Evolutionary conservation across 2,113 vertebrate genomes (phyloP).

Genomic region (Carassius gibelio): DNA sequence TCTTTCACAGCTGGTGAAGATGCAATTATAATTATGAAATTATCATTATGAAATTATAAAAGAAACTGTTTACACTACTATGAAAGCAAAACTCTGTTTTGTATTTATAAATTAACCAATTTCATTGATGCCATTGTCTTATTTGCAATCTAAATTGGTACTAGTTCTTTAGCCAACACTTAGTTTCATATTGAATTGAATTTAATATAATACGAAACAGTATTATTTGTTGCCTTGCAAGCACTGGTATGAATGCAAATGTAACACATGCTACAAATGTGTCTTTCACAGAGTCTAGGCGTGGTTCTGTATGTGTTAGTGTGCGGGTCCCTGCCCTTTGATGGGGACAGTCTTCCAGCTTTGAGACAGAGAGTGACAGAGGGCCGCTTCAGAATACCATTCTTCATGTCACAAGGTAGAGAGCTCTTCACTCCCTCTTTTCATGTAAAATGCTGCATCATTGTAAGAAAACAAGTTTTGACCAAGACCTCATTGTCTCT

Average conservation of each 20-base stretch:
- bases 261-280: neutral
- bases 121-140: neutral
- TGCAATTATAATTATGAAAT: neutral
- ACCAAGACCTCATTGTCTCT: neutral
- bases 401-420: constrained; percentile 96
- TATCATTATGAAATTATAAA: neutral
- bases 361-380: constrained; percentile 93
- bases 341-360: constrained; percentile 87
- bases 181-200: neutral
- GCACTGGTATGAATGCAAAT: neutral
- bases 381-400: constrained; percentile 95
- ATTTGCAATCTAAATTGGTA: neutral
- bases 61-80: too few relatives aligned
- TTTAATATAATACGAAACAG: neutral
- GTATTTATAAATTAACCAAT: too few relatives aligned
- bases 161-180: neutral
- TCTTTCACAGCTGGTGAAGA: neutral
- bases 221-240: neutral
- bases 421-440: neutral
- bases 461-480: neutral
- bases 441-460: neutral
- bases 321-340: constrained; percentile 95
- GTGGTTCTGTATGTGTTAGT: constrained; percentile 96
- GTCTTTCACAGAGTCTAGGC: constrained; percentile 84
- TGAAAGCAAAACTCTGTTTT: too few relatives aligned